Base-by-base conservation (phyloP, 2,797 vertebrate species). In the Muraenolepis orangiensis region DNA sequence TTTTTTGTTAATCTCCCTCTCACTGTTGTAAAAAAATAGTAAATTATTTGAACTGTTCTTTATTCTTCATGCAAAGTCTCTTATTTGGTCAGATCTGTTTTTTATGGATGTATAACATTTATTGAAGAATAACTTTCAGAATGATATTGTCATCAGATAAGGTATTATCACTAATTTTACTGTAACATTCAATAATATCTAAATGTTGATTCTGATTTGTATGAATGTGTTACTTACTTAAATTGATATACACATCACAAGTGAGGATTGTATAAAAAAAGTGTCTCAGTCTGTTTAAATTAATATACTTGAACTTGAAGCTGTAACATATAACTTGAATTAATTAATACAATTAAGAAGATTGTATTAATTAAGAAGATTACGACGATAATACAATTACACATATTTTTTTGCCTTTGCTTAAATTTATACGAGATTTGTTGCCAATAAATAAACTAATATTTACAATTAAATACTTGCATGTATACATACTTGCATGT, bases 61-160 rank as follows among this genome's bases (percentile, higher is more conserved):
- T 61, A 68, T 80, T 57, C 82, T 79, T 80, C 38, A 76, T 40
- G 74, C 76, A 71, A 36, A 11, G 1, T 34, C 0, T 74, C 80
- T 84, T 78, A 86, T 87, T n/a, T n/a, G n/a, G n/a, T n/a, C n/a
- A n/a, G n/a, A n/a, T n/a, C n/a, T n/a, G n/a, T n/a, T n/a, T n/a
- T 80, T 14, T 70, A 76, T 26, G 57, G 79, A 66, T 83, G n/a
- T n/a, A n/a, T n/a, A n/a, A n/a, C n/a, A n/a, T n/a, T n/a, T 76
- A 76, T 28, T 89, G 84, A 88, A 78, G 72, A 80, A 87, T 82
- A 80, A 75, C 20, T 70, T 73, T 80, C 75, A 81, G 86, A 86
- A 2, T 42, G 73, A 82, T 85, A 73, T 51, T 20, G 46, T 51
- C 18, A 20, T 16, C 4, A 51, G 46, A 51, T 51, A 20, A 51